Evolutionary conservation across 2,888 invertebrate species (phyloP), one percentile per base, ranked within the genome.

Genomic region (Osmoderma eremita): DNA sequence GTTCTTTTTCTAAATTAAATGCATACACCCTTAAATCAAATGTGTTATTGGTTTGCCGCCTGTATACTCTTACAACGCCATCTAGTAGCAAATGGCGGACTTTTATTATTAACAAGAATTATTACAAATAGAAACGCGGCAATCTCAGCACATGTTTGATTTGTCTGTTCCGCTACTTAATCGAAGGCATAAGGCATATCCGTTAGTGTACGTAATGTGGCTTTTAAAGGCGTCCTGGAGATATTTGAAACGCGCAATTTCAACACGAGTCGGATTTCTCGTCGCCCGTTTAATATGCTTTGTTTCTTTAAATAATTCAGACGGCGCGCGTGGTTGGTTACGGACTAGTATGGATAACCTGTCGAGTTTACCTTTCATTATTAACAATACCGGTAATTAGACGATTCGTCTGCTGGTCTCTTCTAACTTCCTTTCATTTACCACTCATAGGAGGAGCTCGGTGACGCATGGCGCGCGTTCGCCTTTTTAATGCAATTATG

Each of bases 381-480:
- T 24, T 22, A 51, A 51, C 39, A 38, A 54, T 39, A 18, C 2
- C 39, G 39, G 20, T 17, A 18, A 54, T 54, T 54, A 54, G 22
- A 24, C 54, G 20, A 38, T 56, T 41, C 18, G 45, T 36, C 48
- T 30, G 13, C 24, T 24, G 3, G 54, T 63, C 36, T 51, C 45
- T n/a, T 51, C 4, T 10, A 51, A 20, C 24, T 51, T 51, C 24
- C 8, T 30, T 24, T 24, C 20, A n/a, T n/a, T 41, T 39, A 20
- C 8, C 22, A 2, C 6, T 39, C n/a, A 22, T 20, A 20, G 41
- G 36, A 53, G 61, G 51, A 63, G 63, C 24, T 45, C 42, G 24
- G 45, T 72, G 71, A 72, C 70, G 69, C 72, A 68, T 71, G 15
- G 24, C 30, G 17, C 30, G 8, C 24, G 58, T 45, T 61, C 45